phyloP scores from a whole-genome alignment of 2,888 invertebrate species.

The Zonitis immaculata region DNA sequence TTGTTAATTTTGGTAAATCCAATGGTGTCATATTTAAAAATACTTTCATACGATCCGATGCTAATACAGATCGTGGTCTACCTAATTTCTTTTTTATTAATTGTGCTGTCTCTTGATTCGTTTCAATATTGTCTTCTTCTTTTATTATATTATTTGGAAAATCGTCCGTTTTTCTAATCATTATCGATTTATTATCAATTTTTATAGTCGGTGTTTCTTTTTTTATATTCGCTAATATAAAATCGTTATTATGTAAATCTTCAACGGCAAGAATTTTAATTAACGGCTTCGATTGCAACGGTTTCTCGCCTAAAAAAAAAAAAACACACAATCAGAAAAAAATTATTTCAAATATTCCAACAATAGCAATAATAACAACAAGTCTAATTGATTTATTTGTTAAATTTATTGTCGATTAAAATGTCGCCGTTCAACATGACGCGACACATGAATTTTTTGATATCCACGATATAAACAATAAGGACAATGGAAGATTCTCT shows the following conservation, averaged over 20 bases:
- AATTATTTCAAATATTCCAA: not conserved
- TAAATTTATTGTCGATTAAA: not conserved
- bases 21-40: constrained; percentile 38
- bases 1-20: constrained; percentile 27
- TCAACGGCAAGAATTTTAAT: constrained; percentile 36
- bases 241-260: constrained; percentile 32
- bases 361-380: not conserved
- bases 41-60: constrained; percentile 30
- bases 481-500: constrained; percentile 59
- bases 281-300: constrained; percentile 18
- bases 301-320: constrained; percentile 7
- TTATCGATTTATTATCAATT: constrained; percentile 9
- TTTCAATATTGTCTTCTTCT: constrained; percentile 11
- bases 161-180: not conserved
- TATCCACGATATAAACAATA: constrained; percentile 60
- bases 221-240: constrained; percentile 31
- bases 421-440: constrained; percentile 6
- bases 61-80: not conserved
- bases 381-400: constrained; percentile 3
- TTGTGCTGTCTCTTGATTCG: not conserved
- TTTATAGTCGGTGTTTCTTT: constrained; percentile 28
- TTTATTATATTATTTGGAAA: constrained; percentile 4
- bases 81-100: constrained; percentile 3
- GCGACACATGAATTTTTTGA: constrained; percentile 54
- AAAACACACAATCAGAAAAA: constrained; percentile 7